phyloP scores from a whole-genome alignment of 2,888 invertebrate species.

The Rhimphoctona megacephalus region DNA sequence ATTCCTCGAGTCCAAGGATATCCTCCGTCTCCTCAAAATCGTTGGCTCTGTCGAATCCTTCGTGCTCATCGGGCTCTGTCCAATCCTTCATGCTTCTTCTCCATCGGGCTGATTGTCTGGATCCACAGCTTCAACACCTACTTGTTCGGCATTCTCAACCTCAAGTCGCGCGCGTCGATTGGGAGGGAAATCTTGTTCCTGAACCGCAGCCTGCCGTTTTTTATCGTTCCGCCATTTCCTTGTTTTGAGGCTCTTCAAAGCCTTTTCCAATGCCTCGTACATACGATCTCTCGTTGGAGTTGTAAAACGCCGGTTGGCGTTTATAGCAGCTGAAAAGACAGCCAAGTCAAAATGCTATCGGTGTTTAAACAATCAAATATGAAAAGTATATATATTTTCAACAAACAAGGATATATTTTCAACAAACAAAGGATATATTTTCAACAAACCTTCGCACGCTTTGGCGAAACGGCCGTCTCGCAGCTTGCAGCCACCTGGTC shows the following conservation, averaged over 20 bases:
- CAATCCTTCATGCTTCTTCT: too few relatives aligned
- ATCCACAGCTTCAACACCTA: neutral
- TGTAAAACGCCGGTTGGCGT: neutral
- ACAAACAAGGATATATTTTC: too few relatives aligned
- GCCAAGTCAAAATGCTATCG: too few relatives aligned
- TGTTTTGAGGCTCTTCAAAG: neutral
- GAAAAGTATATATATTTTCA: too few relatives aligned
- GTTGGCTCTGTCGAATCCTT: too few relatives aligned
- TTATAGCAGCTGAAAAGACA: neutral
- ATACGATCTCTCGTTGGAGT: neutral
- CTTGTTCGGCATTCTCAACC: neutral
- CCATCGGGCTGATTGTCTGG: too few relatives aligned
- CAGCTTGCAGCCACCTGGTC: neutral
- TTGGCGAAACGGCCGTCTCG: neutral
- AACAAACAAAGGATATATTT: too few relatives aligned
- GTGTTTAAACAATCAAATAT: too few relatives aligned
- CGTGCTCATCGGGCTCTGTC: too few relatives aligned
- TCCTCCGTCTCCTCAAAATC: too few relatives aligned
- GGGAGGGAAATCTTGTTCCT: neutral
- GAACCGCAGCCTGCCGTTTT: neutral
- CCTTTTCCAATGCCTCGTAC: neutral
- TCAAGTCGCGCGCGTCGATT: neutral
- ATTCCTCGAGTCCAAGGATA: too few relatives aligned
- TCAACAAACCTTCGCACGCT: neutral
- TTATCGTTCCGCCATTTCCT: constrained; percentile 6